Base-by-base conservation (phyloP, 35 echinoderm and acorn worm genomes). In the Apostichopus parvimensis region DNA sequence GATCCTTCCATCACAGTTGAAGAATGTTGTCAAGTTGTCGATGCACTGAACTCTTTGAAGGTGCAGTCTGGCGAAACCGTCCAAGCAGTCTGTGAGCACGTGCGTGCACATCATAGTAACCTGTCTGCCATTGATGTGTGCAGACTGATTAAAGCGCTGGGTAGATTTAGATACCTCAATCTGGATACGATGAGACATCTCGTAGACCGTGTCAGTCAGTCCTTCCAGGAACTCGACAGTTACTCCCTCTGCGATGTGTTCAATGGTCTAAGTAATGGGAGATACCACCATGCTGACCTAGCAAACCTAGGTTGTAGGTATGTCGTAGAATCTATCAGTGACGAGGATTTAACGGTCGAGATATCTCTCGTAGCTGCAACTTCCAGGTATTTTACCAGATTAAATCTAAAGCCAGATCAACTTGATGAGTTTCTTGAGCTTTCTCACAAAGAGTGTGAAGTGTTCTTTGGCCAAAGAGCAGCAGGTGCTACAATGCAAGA, bases 1-100 rank as follows among this genome's bases (percentile, higher is more conserved):
- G 86, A 88, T 20, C 86, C 86, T 54, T 45, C 10, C 7, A 21
- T 88, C n/a, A 88, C 86, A 68, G 12, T 64, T 64, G 6, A 88
- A 14, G 62, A 88, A 75, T 88, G 86, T 73, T 73, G 58, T 23
- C 15, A 25, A 54, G 64, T 88, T 7, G 45, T 88, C 15, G 1
- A 4, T 6, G 14, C 86, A 54, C 45, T 88, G 14, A 72, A 64
- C 5, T 88, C 62, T 13, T 73, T 57, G 18, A 72, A 88, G 10
- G 13, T 88, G 9, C 86, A 88, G 62, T 88, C 86, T 72, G 20
- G 23, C 6, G 57, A 88, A 73, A 66, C 62, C 1, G 23, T 88
- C 6, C 4, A 72, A 52, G 57, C n/a, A 53, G 45, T 62, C 20
- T 88, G 64, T 6, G 64, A 73, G 13, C 86, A 73, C 12, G 71